Evolutionary conservation across 1,140 invertebrate genomes (phyloP).

Genomic region (Pseudomyrmex cubaensis): DNA sequence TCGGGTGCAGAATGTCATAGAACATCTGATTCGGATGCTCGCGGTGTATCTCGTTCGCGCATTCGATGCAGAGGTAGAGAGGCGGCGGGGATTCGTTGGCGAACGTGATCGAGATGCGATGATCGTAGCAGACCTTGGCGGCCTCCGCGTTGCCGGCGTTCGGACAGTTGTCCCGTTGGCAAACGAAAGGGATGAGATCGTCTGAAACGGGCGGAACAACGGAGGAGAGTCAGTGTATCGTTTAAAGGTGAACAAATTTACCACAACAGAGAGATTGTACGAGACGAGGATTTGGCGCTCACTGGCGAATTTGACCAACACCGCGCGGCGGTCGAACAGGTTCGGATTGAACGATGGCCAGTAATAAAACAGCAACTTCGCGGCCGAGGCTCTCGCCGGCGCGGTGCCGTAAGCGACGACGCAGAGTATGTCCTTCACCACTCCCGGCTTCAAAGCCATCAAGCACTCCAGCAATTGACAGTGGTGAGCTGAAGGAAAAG

Average conservation of each 20-base stretch:
- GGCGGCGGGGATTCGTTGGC: conserved; percentile 95
- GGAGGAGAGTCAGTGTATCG: too few species aligned
- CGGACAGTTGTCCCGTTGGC: conserved; percentile 94
- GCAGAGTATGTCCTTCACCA: conserved; percentile 96
- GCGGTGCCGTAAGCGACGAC: conserved; percentile 99
- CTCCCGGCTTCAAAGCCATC: conserved; percentile 95
- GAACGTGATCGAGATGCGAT: conserved; percentile 93
- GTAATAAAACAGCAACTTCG: conserved; percentile 99
- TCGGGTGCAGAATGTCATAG: conserved; percentile 96
- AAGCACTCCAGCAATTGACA: conserved; percentile 97
- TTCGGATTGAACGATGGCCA: conserved; percentile 99
- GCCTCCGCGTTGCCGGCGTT: conserved; percentile 94
- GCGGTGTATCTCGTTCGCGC: conserved; percentile 95
- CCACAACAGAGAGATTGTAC: too few species aligned
- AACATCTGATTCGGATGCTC: conserved; percentile 94
- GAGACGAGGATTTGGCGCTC: conserved; percentile 74
- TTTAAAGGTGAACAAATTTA: too few species aligned
- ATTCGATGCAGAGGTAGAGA: conserved; percentile 98
- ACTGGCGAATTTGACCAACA: conserved; percentile 96
- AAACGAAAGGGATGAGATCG: conserved; percentile 91
- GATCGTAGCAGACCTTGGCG: conserved; percentile 96
- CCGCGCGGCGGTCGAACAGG: conserved; percentile 94
- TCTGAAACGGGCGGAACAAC: conserved; percentile 82
- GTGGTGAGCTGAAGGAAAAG: conserved; percentile 91
- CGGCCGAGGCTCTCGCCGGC: conserved; percentile 95